Conservation (phyloP, 2,113 vertebrate species). For the Acinonyx jubatus region DNA sequence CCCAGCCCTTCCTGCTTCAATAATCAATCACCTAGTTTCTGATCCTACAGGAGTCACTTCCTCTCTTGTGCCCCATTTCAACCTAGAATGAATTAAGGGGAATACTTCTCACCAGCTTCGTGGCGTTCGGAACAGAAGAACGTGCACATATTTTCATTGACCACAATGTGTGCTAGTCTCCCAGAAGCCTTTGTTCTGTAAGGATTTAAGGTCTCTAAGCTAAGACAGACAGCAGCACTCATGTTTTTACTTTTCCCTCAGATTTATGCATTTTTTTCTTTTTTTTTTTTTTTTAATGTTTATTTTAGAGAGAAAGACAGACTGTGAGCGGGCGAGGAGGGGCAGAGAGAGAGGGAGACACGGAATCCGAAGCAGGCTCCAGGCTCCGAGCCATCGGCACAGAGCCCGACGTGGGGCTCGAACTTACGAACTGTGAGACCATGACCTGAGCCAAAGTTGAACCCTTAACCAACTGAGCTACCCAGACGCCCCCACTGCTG, state of each 20-base stretch:
- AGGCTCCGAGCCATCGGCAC: too few species aligned
- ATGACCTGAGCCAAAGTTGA: too few species aligned
- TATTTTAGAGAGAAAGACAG: too few species aligned
- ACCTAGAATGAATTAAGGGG: background rate
- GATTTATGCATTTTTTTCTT: too few species aligned
- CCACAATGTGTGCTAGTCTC: background rate
- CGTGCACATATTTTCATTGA: background rate
- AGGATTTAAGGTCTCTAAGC: background rate
- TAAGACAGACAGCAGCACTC: background rate
- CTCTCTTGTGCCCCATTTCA: background rate
- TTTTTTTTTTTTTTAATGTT: too few species aligned
- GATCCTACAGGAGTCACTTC: background rate
- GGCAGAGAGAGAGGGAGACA: too few species aligned
- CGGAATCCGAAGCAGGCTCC: too few species aligned
- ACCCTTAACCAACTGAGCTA: too few species aligned
- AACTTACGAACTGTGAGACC: too few species aligned
- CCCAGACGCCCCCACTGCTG: background rate
- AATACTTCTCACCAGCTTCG: background rate
- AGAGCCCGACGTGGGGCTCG: too few species aligned
- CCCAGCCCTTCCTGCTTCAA: background rate
- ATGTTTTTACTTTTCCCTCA: background rate
- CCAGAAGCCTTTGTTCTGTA: background rate
- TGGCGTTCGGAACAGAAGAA: background rate
- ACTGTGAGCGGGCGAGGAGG: too few species aligned
- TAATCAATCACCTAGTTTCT: background rate